phyloP scores from a whole-genome alignment of 1,140 invertebrate species.

The Diorhabda sublineata region DNA sequence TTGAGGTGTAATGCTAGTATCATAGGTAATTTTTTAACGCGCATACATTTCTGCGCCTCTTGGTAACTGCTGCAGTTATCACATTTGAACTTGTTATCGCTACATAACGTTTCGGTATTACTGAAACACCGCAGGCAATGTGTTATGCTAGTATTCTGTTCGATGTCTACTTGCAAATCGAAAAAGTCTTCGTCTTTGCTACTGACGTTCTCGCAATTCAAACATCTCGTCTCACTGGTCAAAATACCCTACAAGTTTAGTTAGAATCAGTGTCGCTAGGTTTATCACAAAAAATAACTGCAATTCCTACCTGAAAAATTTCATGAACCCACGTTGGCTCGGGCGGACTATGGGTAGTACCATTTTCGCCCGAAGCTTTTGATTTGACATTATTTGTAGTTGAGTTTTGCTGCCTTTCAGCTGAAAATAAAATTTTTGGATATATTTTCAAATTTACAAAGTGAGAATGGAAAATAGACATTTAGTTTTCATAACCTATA shows the following conservation, averaged over 20 bases:
- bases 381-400: conserved; percentile 45
- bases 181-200: conserved; percentile 99
- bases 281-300: background rate
- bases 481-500: no score
- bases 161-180: conserved; percentile 97
- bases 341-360: conserved; percentile 53
- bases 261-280: background rate
- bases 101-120: conserved; percentile 98
- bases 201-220: conserved; percentile 99
- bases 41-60: conserved; percentile 96
- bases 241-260: conserved; percentile 69
- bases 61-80: conserved; percentile 98
- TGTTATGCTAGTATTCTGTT: conserved; percentile 98
- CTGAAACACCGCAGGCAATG: conserved; percentile 97
- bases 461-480: no score
- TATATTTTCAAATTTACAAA: no score
- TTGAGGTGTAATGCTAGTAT: conserved; percentile 97
- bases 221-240: conserved; percentile 97
- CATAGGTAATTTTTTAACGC: conserved; percentile 96
- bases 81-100: conserved; percentile 99
- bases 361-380: conserved; percentile 53
- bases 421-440: conserved; percentile 24
- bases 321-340: conserved; percentile 99
- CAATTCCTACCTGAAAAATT: conserved; percentile 78
- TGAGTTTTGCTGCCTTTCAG: conserved; percentile 44